These are phyloP conservation scores for Macrochelys suwanniensis DNA, from an alignment of 2,797 vertebrate genomes.

Conservation along the genomic window DNA sequence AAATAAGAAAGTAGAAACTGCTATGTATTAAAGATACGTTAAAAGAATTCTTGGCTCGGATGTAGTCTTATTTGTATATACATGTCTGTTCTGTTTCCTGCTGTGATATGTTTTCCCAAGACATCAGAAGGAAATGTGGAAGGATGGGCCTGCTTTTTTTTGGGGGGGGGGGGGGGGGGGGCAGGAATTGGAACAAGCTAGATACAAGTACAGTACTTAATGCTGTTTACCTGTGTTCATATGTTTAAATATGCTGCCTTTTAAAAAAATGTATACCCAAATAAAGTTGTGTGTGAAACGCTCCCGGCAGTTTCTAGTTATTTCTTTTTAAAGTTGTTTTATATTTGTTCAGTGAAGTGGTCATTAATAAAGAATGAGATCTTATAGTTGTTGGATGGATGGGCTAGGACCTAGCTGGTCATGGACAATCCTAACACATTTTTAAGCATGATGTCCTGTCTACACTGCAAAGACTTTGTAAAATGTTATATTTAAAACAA, in stretches of 20 bases:
- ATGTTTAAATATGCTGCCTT: not conserved
- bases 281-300: not conserved
- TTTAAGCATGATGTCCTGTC: not conserved
- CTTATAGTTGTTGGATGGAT: not conserved
- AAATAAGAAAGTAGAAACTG: not conserved
- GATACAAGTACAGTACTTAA: not conserved
- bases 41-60: not conserved
- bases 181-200: not conserved
- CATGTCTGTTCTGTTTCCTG: conserved; percentile 67
- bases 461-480: not conserved
- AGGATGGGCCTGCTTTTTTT: conserved; percentile 67
- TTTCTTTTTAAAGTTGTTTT: not conserved
- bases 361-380: not conserved
- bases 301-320: not conserved
- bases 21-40: accelerated
- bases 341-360: not conserved
- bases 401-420: not conserved
- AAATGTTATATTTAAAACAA: not conserved
- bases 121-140: conserved; percentile 74
- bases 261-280: not conserved
- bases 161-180: not conserved
- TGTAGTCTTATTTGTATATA: conserved; percentile 33
- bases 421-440: not conserved
- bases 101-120: conserved; percentile 60
- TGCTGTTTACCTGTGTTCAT: conserved; percentile 1